Conservation (phyloP, 2,888 invertebrate species). For the Bellardia pandia region DNA sequence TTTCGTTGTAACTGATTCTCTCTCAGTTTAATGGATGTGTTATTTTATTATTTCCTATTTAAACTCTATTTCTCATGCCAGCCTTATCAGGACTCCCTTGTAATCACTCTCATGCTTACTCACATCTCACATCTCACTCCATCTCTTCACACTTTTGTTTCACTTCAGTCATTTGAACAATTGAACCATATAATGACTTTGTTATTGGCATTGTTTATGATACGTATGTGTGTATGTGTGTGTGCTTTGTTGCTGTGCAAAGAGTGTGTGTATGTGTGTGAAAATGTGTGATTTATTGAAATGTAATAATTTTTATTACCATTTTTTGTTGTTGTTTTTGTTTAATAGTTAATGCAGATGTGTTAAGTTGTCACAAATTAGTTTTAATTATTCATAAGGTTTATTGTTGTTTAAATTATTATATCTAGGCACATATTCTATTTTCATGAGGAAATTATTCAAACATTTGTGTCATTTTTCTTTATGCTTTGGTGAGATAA, state of each 20-base stretch:
- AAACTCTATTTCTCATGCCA: constrained; percentile 21
- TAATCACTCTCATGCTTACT: not conserved
- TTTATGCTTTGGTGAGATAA: not conserved
- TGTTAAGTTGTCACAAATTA: constrained; percentile 71
- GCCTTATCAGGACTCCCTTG: not conserved
- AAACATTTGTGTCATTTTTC: constrained; percentile 28
- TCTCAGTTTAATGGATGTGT: constrained; percentile 52
- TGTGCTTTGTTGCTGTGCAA: not conserved
- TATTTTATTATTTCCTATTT: constrained; percentile 61
- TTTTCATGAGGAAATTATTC: constrained; percentile 2
- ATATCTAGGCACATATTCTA: constrained; percentile 4
- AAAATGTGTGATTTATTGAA: constrained; percentile 50
- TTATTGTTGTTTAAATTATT: constrained; percentile 17
- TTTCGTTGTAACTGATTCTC: constrained; percentile 58
- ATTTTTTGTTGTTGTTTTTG: constrained; percentile 34
- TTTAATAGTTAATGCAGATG: constrained; percentile 68
- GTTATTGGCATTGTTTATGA: constrained; percentile 39
- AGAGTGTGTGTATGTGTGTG: not conserved
- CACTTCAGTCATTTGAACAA: constrained; percentile 32
- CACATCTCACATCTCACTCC: not conserved
- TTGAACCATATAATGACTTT: constrained; percentile 51
- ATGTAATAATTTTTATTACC: constrained; percentile 30
- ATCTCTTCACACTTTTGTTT: not conserved
- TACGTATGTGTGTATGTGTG: not conserved
- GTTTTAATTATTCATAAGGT: constrained; percentile 63